Percentiles rank a stretch among this genome's conserved stretches.
Evolutionary conservation across 2,113 vertebrate species (phyloP).

Genomic region (Erythrolamprus reginae): DNA sequence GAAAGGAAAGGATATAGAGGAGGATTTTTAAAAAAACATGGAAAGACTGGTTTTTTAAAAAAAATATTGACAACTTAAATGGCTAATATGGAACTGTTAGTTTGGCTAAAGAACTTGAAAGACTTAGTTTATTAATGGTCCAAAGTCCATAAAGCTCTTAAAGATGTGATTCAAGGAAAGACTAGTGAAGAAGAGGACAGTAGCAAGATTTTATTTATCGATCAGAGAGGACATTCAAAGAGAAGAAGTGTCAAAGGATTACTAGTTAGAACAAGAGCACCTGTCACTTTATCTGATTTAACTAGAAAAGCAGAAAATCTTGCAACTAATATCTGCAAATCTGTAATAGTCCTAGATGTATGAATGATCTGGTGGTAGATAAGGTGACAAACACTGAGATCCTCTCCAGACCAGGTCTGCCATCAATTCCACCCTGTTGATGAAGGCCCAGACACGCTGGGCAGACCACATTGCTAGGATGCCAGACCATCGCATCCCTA

Average conservation of each 20-base stretch:
- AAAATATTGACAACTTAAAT: background rate
- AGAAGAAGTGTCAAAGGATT: background rate
- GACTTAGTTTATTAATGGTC: background rate
- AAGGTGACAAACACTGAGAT: too few species aligned
- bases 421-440: too few species aligned
- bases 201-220: background rate
- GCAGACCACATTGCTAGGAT: too few species aligned
- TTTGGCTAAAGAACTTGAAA: background rate
- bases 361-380: background rate
- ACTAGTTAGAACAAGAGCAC: background rate
- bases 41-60: background rate
- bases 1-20: background rate
- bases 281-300: background rate
- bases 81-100: background rate
- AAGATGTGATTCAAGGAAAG: background rate
- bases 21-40: background rate
- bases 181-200: background rate
- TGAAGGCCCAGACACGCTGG: too few species aligned
- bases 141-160: background rate
- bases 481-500: too few species aligned
- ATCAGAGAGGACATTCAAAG: background rate
- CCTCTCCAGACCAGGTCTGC: too few species aligned
- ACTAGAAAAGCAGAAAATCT: background rate
- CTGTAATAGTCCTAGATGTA: background rate
- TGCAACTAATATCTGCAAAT: background rate